Base-by-base conservation (phyloP, 1,140 invertebrate species). In the Gonioctena quinquepunctata region DNA sequence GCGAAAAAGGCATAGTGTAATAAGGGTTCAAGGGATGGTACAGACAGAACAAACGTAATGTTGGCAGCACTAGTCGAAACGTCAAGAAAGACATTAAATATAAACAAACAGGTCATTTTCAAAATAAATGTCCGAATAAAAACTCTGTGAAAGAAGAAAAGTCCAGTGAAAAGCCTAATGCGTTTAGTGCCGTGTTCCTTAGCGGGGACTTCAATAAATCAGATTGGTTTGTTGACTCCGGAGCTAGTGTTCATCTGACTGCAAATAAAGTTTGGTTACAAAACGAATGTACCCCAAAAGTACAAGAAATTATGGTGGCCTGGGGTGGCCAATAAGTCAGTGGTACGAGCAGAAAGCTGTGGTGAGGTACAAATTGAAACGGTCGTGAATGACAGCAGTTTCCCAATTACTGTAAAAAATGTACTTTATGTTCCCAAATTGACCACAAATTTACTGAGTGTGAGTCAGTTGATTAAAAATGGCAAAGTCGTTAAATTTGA, bases 151-250 rank as follows among this genome's bases (percentile, higher is more conserved):
- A n/a, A n/a, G n/a, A n/a, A n/a, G n/a, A n/a, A n/a, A n/a, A n/a
- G n/a, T n/a, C n/a, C n/a, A n/a, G n/a, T n/a, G n/a, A n/a, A n/a
- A n/a, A n/a, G n/a, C n/a, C n/a, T n/a, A 48, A 26, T 68, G 67
- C 16, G 2, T 71, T 60, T 28, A 70, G 54, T 56, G 68, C 62
- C 2, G 50, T 68, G 52, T 76, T 74, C 64, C 49, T 72, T 66
- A 48, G 66, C 27, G 71, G 70, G 50, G 21, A 54, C 13, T 75
- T 73, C 25, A 77, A 66, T 26, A 21, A 66, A 52, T 16, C 25
- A 7, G 75, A 78, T 28, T 79, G 68, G 72, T 79, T 77, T 49
- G 42, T 79, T 8, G 79, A 80, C 68, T 64, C 64, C 3, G 74
- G 78, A 16, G 75, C 77, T 18, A 76, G 77, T 49, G 49, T 16